These are phyloP conservation scores for Pseudorhiza aurosa DNA, from an alignment of 30 jellyfish, hydroid and myxozoan genomes.

Conservation along the genomic window DNA sequence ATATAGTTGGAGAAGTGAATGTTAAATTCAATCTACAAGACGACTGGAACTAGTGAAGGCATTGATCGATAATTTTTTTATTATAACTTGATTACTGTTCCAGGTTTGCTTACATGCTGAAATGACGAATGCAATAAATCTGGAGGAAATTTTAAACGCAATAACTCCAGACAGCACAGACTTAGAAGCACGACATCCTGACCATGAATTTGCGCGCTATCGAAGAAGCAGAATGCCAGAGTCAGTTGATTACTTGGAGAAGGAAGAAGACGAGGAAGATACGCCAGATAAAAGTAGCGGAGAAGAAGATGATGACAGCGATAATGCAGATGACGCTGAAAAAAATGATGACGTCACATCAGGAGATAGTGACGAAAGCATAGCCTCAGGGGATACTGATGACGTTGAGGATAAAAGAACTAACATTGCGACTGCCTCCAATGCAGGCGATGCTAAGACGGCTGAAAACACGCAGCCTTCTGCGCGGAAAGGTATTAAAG, in stretches of 20 bases:
- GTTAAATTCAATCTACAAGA: too few relatives aligned
- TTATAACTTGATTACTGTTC: not conserved
- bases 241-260: constrained; percentile 19
- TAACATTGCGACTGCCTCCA: not conserved
- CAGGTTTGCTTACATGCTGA: constrained; percentile 32
- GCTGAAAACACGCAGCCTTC: not conserved
- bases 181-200: constrained; percentile 37
- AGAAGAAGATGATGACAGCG: constrained; percentile 46
- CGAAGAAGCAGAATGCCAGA: constrained; percentile 76
- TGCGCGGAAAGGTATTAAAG: constrained; percentile 10
- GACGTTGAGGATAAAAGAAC: constrained; percentile 17
- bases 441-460: not conserved
- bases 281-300: constrained; percentile 3
- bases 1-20: too few relatives aligned
- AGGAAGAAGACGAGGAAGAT: constrained; percentile 32
- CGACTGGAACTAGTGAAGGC: too few relatives aligned
- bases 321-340: constrained; percentile 8
- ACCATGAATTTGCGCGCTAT: constrained; percentile 80
- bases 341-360: constrained; percentile 26
- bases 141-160: constrained; percentile 76
- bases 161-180: constrained; percentile 84
- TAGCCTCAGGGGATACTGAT: constrained; percentile 54
- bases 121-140: constrained; percentile 51
- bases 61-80: too few relatives aligned
- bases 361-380: constrained; percentile 36